Evolutionary conservation across 2,888 invertebrate genomes (phyloP), one percentile per base, ranked within the genome.

Genomic region (Lasioglossum vierecki): DNA sequence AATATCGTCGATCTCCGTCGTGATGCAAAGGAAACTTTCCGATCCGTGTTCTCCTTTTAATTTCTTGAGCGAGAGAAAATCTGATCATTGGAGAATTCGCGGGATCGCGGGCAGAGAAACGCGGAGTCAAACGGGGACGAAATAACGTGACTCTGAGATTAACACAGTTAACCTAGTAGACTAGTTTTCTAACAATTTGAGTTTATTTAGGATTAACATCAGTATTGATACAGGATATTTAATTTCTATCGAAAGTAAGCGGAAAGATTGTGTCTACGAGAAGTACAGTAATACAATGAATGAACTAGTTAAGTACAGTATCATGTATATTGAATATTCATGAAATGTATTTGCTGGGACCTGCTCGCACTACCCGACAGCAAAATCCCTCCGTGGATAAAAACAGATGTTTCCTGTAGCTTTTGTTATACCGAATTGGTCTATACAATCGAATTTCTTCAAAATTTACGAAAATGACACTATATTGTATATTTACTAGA

Each of bases 1-100:
- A 89, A 89, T 89, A 89, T 89, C 84, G 80, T 81, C 78, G 63
- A 83, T 88, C 73, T 79, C 76, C 74, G 83, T 35, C 60, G 41
- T 22, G 71, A 53, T 79, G 78, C 76, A 86, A 85, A 85, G 76
- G 80, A 68, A 66, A 85, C 83, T 85, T 85, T 80, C 83, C 57
- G 68, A 68, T 46, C 41, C 53, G 71, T 30, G 53, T 30, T 22
- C 18, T 41, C 53, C 57, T 80, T 85, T 60, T 63, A 49, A 82
- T 75, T 78, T n/a, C 13, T 73, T 68, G 4, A 11, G 11, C 46
- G 18, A 66, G 18, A n/a, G 15, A 76, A 57, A 72, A 72, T 63
- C 46, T 80, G 39, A 30, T 18, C 26, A 13, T 26, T 9, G 44
- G 18, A n/a, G 41, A n/a, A 79, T 30, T 41, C n/a, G 70, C 18